Conservation (phyloP, 2,888 invertebrate species). For the Nipponacmea schrenckii region DNA sequence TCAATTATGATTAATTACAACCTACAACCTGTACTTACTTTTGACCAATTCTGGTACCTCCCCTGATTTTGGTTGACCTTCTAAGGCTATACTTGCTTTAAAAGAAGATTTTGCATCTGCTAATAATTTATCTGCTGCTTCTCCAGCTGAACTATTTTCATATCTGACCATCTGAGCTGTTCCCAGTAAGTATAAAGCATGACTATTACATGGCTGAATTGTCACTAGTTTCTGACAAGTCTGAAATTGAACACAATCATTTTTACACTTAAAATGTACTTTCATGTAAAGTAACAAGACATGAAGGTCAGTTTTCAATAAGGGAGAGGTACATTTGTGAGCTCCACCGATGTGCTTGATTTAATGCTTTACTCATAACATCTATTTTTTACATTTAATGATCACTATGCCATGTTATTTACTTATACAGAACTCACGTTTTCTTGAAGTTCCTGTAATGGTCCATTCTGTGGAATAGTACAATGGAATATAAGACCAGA, state of each 20-base stretch:
- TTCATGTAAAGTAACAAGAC: no score
- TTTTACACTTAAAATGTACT: not conserved
- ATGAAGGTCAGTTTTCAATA: no score
- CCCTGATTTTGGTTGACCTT: constrained; percentile 61
- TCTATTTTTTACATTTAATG: no score
- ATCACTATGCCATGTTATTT: no score
- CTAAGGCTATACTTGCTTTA: constrained; percentile 55
- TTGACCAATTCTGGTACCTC: constrained; percentile 49
- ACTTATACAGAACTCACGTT: constrained; percentile 36
- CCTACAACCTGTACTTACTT: constrained; percentile 41
- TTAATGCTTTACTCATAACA: no score
- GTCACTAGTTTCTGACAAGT: constrained; percentile 61
- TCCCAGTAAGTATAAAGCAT: constrained; percentile 60
- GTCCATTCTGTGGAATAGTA: constrained; percentile 58
- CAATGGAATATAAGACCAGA: constrained; percentile 60
- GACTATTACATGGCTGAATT: constrained; percentile 60
- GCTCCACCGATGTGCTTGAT: no score
- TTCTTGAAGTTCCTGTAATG: constrained; percentile 59
- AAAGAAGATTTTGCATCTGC: constrained; percentile 57
- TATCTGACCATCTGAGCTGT: constrained; percentile 58
- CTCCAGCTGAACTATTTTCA: constrained; percentile 56
- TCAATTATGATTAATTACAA: not conserved
- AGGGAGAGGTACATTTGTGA: no score
- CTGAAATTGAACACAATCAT: constrained; percentile 38
- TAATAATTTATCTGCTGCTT: constrained; percentile 48